A percentile compares a stretch with the other conserved stretches of the same genome.
These are phyloP conservation scores for Petrolisthes manimaculis DNA, from an alignment of 2,888 invertebrate species.

Conservation along the genomic window DNA sequence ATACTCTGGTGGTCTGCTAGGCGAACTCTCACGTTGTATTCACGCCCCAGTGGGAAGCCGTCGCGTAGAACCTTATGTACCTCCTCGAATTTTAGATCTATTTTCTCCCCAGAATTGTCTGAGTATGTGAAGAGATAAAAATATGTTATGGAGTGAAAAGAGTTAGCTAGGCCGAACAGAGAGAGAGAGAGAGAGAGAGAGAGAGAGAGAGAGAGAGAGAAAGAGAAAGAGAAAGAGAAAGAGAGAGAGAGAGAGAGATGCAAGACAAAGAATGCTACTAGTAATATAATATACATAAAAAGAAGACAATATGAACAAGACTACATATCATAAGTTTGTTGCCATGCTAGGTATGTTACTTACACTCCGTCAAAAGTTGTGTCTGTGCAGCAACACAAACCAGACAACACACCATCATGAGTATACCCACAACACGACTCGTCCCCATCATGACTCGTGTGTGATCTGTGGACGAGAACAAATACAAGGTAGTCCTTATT, in stretches of 20 bases:
- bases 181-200: neutral
- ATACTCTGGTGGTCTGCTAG: neutral
- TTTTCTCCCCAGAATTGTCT: neutral
- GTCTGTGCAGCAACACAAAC: too few species aligned
- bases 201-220: neutral
- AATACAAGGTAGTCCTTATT: too few species aligned
- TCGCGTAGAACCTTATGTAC: neutral
- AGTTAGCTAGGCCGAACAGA: too few species aligned
- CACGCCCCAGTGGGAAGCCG: neutral
- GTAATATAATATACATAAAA: neutral
- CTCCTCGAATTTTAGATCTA: neutral
- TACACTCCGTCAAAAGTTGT: too few species aligned
- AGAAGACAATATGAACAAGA: neutral
- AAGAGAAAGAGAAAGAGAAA: neutral
- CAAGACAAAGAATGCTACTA: neutral
- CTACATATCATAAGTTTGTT: neutral
- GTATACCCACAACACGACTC: too few species aligned
- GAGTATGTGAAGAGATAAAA: neutral
- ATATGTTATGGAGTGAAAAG: neutral
- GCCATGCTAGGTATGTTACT: neutral
- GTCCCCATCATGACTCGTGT: too few species aligned
- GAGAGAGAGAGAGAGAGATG: neutral
- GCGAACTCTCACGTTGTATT: conserved; percentile 8
- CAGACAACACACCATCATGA: too few species aligned
- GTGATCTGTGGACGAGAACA: too few species aligned